Percentiles rank a stretch among this genome's conserved stretches.
Conservation (phyloP, 2,797 vertebrate species). For the Lerista edwardsae region DNA sequence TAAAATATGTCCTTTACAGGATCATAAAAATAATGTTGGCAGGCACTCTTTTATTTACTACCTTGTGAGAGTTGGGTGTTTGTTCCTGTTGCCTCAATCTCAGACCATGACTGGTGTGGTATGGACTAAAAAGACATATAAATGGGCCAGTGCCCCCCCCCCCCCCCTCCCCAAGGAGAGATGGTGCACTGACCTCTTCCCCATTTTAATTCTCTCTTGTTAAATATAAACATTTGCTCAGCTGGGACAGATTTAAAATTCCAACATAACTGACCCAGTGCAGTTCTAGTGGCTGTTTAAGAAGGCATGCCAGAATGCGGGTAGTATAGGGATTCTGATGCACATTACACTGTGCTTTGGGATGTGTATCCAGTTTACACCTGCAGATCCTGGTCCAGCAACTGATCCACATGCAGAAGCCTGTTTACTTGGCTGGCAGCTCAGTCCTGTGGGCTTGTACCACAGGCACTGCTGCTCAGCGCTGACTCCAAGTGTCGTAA, state of each 20-base stretch:
- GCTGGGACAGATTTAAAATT: neutral
- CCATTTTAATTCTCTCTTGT: neutral
- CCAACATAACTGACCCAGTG: neutral
- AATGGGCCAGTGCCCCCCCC: no score
- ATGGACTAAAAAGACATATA: no score
- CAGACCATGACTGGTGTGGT: no score
- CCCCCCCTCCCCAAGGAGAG: neutral
- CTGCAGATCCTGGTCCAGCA: neutral
- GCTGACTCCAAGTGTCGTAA: no score
- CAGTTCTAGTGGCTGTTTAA: neutral
- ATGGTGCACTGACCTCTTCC: rapidly evolving
- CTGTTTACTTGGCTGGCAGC: neutral
- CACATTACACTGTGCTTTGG: neutral
- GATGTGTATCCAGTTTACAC: neutral
- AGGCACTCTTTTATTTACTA: no score
- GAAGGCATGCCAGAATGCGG: neutral
- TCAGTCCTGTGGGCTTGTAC: no score
- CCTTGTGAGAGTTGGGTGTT: no score
- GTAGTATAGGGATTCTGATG: neutral
- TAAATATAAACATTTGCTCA: neutral
- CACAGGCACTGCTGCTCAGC: no score
- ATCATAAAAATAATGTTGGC: no score
- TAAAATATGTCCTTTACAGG: neutral
- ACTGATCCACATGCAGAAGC: neutral
- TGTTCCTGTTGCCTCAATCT: no score